phyloP scores from a whole-genome alignment of 2,113 vertebrate species.

The Megaleporinus macrocephalus region DNA sequence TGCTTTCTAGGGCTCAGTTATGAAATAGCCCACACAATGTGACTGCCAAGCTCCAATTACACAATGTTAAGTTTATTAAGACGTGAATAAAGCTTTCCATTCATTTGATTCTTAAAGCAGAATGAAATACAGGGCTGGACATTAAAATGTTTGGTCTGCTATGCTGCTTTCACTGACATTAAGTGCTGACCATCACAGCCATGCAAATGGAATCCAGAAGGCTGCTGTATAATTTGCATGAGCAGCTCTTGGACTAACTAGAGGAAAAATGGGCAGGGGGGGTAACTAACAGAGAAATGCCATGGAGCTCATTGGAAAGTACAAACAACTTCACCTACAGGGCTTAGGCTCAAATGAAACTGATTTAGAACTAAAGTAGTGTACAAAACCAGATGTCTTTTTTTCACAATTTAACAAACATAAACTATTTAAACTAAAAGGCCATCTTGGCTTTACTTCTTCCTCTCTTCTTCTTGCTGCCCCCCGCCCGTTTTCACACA shows the following conservation, averaged over 20 bases:
- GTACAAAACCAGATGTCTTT: background rate
- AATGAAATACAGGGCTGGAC: conserved; percentile 21
- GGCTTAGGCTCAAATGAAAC: background rate
- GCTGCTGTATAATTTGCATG: conserved; percentile 55
- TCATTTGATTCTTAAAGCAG: conserved; percentile 33
- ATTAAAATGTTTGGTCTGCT: background rate
- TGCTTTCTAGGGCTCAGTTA: background rate
- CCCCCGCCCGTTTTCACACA: background rate
- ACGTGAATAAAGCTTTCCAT: conserved; percentile 13
- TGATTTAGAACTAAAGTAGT: background rate
- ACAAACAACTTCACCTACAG: conserved; percentile 14
- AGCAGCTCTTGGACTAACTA: conserved; percentile 35
- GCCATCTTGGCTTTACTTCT: background rate
- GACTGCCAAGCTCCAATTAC: background rate
- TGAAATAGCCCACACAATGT: conserved; percentile 4
- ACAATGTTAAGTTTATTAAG: conserved; percentile 19
- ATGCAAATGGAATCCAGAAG: conserved; percentile 49
- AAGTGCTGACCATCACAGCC: conserved; percentile 45
- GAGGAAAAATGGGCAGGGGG: conserved; percentile 13
- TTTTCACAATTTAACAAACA: background rate
- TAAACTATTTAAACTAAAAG: conserved; percentile 1
- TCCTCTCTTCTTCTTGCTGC: no score
- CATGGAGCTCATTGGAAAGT: conserved; percentile 25
- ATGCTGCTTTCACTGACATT: conserved; percentile 39
- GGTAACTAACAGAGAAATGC: conserved; percentile 40